Evolutionary conservation across 2,113 vertebrate species (phyloP).

Genomic region (Phrynocephalus versicolor): DNA sequence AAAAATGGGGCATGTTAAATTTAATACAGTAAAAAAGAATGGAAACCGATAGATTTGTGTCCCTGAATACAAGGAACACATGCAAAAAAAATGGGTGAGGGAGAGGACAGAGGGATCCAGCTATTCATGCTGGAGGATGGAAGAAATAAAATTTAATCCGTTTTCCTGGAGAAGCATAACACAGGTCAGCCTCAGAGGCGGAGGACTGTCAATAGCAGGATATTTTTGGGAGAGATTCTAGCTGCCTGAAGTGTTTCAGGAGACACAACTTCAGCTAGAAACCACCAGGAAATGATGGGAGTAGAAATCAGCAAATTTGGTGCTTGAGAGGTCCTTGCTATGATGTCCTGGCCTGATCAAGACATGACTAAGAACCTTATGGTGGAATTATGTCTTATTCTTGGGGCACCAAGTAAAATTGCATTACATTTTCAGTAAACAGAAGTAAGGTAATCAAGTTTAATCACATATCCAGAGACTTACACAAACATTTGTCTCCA

Average conservation of each 20-base stretch:
- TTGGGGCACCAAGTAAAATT: background rate
- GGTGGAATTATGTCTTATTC: background rate
- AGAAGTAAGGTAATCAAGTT: background rate
- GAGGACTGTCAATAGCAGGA: background rate
- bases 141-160: background rate
- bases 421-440: background rate
- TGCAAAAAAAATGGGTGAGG: too few relatives aligned
- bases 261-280: background rate
- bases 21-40: too few relatives aligned
- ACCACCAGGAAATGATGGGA: background rate
- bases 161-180: background rate
- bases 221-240: background rate
- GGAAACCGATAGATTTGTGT: too few relatives aligned
- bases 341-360: background rate
- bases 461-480: constrained; percentile 19
- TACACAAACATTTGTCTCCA: background rate
- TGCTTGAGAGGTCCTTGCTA: background rate
- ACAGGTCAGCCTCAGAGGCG: background rate
- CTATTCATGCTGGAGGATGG: background rate
- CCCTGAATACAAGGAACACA: too few relatives aligned
- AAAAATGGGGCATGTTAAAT: too few relatives aligned
- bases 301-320: background rate
- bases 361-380: background rate
- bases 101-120: background rate
- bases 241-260: background rate